Evolutionary conservation across 30 jellyfish, hydroid and myxozoan species (phyloP).

Genomic region (Calvadosia cruxmelitensis): DNA sequence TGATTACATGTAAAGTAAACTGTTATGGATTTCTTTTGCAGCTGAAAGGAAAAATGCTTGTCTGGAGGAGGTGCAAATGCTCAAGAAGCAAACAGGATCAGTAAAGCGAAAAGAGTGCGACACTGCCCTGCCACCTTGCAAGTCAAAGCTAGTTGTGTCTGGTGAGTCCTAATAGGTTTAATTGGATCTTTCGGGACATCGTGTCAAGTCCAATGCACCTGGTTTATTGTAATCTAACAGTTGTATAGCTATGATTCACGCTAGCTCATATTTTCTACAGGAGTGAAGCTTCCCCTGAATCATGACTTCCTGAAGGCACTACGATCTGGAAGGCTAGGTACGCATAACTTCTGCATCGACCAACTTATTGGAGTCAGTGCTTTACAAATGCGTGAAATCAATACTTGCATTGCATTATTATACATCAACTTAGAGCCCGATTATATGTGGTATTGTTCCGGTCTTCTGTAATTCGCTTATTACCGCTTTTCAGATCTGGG

Average conservation of each 20-base stretch:
- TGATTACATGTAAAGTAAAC: neutral
- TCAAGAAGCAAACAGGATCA: conserved; percentile 30
- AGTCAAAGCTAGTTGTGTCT: conserved; percentile 54
- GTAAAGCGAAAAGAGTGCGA: neutral
- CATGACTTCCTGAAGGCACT: conserved; percentile 87
- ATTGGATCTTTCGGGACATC: neutral
- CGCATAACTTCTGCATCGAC: too few species aligned
- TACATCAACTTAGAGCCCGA: too few species aligned
- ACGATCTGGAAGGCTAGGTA: conserved; percentile 92
- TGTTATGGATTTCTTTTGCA: conserved; percentile 4
- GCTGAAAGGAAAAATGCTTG: conserved; percentile 92
- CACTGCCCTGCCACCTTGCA: conserved; percentile 71
- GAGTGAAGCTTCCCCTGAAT: conserved; percentile 79
- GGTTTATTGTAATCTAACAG: neutral
- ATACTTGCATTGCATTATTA: too few species aligned
- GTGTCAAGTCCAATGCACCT: conserved; percentile 1
- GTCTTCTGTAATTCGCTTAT: too few species aligned
- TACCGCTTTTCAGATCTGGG: conserved; percentile 89
- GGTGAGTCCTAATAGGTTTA: conserved; percentile 27
- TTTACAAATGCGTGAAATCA: too few species aligned
- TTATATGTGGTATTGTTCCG: too few species aligned
- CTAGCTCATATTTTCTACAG: conserved; percentile 16
- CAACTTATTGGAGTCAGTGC: too few species aligned
- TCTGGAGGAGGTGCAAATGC: conserved; percentile 77
- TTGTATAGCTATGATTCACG: neutral